Evolutionary conservation across 2,113 vertebrate species (phyloP), one percentile per base, ranked within the genome.

Genomic region (Galbula dea): DNA sequence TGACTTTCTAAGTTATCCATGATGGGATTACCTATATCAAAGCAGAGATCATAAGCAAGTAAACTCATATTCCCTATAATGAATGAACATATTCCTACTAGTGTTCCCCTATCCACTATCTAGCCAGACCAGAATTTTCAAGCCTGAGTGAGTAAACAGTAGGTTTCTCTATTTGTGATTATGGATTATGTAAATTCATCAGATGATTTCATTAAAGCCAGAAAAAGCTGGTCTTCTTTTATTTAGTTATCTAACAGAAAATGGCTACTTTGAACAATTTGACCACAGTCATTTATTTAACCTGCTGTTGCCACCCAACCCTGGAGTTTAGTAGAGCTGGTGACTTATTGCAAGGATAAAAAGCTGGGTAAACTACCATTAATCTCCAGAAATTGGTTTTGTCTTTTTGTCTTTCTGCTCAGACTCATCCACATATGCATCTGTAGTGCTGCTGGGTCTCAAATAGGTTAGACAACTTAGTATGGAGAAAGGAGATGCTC

Each of bases 21-120:
- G 62, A 57, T 89, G 84, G 75, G 71, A 93, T 93, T 95, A 59
- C 57, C 81, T 57, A 8, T 82, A 89, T 94, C 92, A 95, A 95
- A 95, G 92, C 84, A 76, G 84, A 85, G 71, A 88, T 94, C 83
- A 79, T 77, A 69, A 86, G 67, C 55, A 20, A 76, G 46, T 39
- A 72, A 82, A 65, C 32, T 91, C 91, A 85, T 65, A 87, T 89
- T 91, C 84, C 89, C 81, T 55, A 18, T 77, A 73, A 93, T 69
- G 69, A 86, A 77, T 27, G 21, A 71, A 86, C 89, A 41, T 71
- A 77, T 86, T 87, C 87, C 91, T 72, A 79, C 48, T 7, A 52
- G 37, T 62, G 55, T 75, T n/a, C 52, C 51, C 45, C 32, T 71
- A 23, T 6, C 0, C n/a, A 18, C 55, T 66, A 11, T 49, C 61